Percentiles rank a stretch among this genome's conserved stretches.
phyloP scores from a whole-genome alignment of 2,113 vertebrate species.

The Thamnophis sirtalis region DNA sequence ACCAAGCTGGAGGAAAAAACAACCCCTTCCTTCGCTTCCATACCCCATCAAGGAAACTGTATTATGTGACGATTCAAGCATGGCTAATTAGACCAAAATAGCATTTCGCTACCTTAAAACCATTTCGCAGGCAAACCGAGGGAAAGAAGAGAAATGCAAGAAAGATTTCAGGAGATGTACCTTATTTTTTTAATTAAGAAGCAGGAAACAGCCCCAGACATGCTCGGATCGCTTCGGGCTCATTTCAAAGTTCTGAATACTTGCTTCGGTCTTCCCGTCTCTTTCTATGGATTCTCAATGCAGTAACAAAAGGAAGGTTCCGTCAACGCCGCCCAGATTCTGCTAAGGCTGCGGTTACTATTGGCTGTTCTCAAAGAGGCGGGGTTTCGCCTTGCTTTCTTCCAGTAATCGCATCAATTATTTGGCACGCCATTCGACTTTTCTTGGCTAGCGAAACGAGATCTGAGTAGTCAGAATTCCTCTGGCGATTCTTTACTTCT shows the following conservation, averaged over 20 bases:
- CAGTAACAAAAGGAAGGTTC: background rate
- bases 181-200: background rate
- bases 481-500: background rate
- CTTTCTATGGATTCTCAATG: background rate
- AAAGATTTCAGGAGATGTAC: background rate
- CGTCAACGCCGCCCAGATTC: background rate
- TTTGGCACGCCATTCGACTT: background rate
- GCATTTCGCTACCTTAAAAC: no score
- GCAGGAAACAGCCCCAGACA: background rate
- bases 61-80: background rate
- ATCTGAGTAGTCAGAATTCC: rapidly evolving
- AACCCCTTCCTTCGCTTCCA: background rate
- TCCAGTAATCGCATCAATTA: background rate
- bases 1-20: background rate
- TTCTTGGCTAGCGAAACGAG: background rate
- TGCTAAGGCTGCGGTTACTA: background rate
- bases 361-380: background rate
- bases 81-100: background rate
- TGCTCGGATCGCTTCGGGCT: background rate
- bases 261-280: background rate
- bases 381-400: background rate
- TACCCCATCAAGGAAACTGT: background rate
- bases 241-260: background rate
- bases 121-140: background rate
- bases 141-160: background rate